Base-by-base conservation (phyloP, 1,140 invertebrate species). In the Philopotamus ludificatus region DNA sequence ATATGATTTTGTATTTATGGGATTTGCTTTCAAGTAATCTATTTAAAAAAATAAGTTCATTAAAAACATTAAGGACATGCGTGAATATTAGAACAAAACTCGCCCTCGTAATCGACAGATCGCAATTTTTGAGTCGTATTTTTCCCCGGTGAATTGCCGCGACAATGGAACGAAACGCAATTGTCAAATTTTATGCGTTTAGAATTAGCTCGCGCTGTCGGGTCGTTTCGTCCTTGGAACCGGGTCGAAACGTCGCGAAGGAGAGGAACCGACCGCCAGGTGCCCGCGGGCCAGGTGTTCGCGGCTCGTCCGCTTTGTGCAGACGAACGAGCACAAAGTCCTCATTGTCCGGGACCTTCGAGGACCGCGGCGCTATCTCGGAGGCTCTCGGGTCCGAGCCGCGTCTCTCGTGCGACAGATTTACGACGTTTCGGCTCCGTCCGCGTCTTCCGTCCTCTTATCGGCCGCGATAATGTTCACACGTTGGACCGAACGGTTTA, bases 261-360 rank as follows among this genome's bases (percentile, higher is more conserved):
- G 28, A 34, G 28, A 34, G 4, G 28, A 34, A 34, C 4, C 12
- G 28, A 7, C 12, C 12, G 28, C 44, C 44, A 15, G 10, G 44
- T 47, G 10, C 7, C 44, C 18, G 10, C 4, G 8, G 18, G 44
- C 44, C 44, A 47, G 44, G 44, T 47, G 44, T 16, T 47, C 44
- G 44, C 44, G 44, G 44, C 44, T 47, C 18, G 18, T 47, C 44
- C 44, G 44, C 18, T 16, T 47, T 47, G 18, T 47, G 18, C 44
- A 4, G 4, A 9, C 18, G 44, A 7, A 47, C 44, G 18, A 47
- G n/a, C 34, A 8, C 34, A 8, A 34, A 34, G 4, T 34, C 12
- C 28, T 34, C 12, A 34, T 34, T 12, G 28, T 34, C 28, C 28
- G 28, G 28, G 12, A 7, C 12, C 28, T 34, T 4, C 4, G 28